Evolutionary conservation across 2,888 invertebrate species (phyloP).

Genomic region (Melanargia galathea): DNA sequence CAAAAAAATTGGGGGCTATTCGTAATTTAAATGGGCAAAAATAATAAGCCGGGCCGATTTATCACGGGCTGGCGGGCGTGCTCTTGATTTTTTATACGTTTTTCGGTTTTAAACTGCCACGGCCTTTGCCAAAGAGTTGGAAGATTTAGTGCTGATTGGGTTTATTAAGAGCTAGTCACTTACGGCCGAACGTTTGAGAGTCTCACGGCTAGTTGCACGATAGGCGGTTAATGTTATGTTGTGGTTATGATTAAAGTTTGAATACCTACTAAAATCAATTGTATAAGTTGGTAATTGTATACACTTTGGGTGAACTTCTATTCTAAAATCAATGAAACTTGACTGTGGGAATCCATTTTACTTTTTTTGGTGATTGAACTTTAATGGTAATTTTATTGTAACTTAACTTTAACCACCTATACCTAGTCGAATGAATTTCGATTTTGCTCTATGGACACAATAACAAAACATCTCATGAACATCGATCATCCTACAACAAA

Average conservation of each 20-base stretch:
- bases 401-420: no score
- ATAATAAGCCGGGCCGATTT: slow-evolving; percentile 71
- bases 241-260: no score
- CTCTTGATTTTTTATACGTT: slow-evolving; percentile 76
- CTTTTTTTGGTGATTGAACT: neutral
- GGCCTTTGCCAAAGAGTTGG: slow-evolving; percentile 56
- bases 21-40: slow-evolving; percentile 77
- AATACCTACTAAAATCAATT: no score
- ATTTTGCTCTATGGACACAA: neutral
- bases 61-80: slow-evolving; percentile 57
- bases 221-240: no score
- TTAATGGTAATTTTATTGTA: no score
- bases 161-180: slow-evolving; percentile 9
- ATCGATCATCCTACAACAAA: no score
- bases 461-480: neutral
- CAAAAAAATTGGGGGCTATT: slow-evolving; percentile 62
- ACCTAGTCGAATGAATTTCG: no score
- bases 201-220: no score
- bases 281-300: no score
- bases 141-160: slow-evolving; percentile 18
- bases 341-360: no score
- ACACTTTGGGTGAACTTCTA: no score
- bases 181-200: neutral
- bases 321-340: no score
- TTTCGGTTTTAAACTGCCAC: slow-evolving; percentile 58